Evolutionary conservation across 2,888 invertebrate genomes (phyloP).

Genomic region (Drosophila hamatofila): DNA sequence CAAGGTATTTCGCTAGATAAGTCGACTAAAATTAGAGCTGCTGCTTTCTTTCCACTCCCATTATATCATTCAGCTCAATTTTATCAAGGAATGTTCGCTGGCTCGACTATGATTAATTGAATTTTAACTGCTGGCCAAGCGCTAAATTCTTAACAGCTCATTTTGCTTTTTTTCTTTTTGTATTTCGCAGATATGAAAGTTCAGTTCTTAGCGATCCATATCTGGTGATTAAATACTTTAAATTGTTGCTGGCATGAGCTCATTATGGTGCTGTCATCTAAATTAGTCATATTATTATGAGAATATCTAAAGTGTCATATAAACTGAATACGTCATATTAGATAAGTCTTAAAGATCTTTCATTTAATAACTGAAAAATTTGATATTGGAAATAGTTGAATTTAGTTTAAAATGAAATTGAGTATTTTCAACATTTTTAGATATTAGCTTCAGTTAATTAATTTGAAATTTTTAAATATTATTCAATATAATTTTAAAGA

Average conservation of each 20-base stretch:
- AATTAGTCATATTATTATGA: constrained; percentile 38
- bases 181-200: constrained; percentile 37
- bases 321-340: not conserved
- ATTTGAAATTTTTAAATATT: too few species aligned
- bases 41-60: constrained; percentile 44
- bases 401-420: too few species aligned
- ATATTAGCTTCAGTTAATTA: too few species aligned
- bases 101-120: constrained; percentile 65
- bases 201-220: constrained; percentile 3
- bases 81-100: constrained; percentile 50
- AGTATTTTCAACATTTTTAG: too few species aligned
- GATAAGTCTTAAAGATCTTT: not conserved
- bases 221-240: not conserved
- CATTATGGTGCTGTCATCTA: constrained; percentile 43
- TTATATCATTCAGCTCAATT: constrained; percentile 51
- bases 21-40: constrained; percentile 44
- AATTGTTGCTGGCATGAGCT: constrained; percentile 40
- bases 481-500: too few species aligned
- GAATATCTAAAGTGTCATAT: not conserved
- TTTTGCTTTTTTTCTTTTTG: not conserved
- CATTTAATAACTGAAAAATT: not conserved
- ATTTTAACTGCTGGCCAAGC: constrained; percentile 24
- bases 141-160: constrained; percentile 18
- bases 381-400: not conserved
- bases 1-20: constrained; percentile 35